Evolutionary conservation across 2,113 vertebrate genomes (phyloP), one percentile per base, ranked within the genome.

Genomic region (Vanacampus margaritifer): DNA sequence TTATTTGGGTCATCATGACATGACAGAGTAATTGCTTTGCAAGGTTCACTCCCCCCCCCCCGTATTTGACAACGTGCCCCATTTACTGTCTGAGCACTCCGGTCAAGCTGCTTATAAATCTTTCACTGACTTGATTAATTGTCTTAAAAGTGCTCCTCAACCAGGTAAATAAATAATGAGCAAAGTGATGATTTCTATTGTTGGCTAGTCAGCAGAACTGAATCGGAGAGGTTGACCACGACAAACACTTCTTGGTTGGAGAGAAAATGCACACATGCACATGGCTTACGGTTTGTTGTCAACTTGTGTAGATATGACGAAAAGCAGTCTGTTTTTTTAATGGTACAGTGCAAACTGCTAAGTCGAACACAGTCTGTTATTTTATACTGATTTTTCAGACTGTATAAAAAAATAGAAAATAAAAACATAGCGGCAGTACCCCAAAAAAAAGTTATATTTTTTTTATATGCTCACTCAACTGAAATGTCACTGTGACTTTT

Each of bases 81-180:
- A 85, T 88, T 89, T 81, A 79, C 81, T 84, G 81, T 87, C 82
- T 89, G 82, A 82, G 76, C 71, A 56, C 77, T 77, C 70, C 39
- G 74, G 85, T 87, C 85, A 84, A 86, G 79, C 79, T 75, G 82
- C 75, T 81, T 87, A 87, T 89, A 90, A 90, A 89, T 88, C 87
- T 89, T 89, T 89, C 84, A 88, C 57, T 24, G 68, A 50, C 78
- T 84, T 89, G 86, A 89, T 91, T 89, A 90, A 91, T 89, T 83
- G 87, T 86, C 84, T 85, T 74, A 83, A 74, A 88, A 89, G 82
- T 84, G 81, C 84, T 80, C 69, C 81, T 80, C 69, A 67, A 71
- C 78, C 79, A 86, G 80, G 82, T 90, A 88, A 90, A 89, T 88
- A 90, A 88, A 89, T 90, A 85, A 90, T 88, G 86, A 89, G 82